Conservation (phyloP, 2,113 vertebrate species). For the Motacilla tschutschensis region DNA sequence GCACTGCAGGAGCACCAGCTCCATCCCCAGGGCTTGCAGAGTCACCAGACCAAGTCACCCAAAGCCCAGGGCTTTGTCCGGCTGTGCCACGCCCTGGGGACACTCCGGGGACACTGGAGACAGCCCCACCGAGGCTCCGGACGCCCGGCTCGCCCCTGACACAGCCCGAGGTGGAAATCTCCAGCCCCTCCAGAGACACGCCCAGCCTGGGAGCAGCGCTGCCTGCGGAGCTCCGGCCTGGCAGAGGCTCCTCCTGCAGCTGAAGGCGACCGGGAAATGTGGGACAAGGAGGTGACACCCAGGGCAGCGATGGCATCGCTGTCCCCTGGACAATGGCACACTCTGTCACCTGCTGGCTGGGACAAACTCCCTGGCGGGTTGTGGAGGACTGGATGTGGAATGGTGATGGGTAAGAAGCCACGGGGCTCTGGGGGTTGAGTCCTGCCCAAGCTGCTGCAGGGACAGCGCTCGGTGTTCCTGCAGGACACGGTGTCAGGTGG, state of each 20-base stretch:
- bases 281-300: neutral
- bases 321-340: fast-evolving
- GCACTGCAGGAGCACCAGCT: neutral
- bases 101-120: fast-evolving
- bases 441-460: neutral
- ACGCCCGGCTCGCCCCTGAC: too few relatives aligned
- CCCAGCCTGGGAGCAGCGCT: fast-evolving
- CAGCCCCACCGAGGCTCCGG: fast-evolving
- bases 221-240: neutral
- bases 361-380: neutral
- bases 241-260: neutral
- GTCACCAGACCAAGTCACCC: neutral
- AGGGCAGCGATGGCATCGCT: neutral
- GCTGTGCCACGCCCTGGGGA: neutral
- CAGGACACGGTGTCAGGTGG: fast-evolving
- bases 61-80: neutral
- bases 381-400: neutral
- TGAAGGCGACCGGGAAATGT: fast-evolving
- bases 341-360: neutral
- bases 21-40: neutral
- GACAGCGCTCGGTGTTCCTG: fast-evolving
- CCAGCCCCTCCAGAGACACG: neutral
- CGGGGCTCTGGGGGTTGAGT: fast-evolving
- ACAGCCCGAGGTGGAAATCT: neutral
- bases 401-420: fast-evolving